Evolutionary conservation across 2,888 invertebrate genomes (phyloP).

Genomic region (Vanessa cardui): DNA sequence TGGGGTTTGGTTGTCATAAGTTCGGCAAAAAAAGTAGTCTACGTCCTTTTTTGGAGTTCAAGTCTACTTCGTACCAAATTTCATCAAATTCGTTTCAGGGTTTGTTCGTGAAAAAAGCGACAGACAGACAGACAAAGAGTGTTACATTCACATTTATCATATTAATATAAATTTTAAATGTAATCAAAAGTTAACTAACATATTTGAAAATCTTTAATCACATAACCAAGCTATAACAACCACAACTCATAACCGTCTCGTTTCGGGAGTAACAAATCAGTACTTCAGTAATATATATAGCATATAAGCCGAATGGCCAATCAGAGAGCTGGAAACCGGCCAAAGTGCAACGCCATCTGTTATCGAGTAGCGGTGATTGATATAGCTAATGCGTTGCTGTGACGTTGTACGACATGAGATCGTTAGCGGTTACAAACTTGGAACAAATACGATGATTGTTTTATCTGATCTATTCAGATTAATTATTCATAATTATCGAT

Average conservation of each 20-base stretch:
- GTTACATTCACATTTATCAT: too few relatives aligned
- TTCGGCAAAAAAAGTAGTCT: too few relatives aligned
- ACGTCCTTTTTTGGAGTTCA: too few relatives aligned
- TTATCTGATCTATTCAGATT: background rate
- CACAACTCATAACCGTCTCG: slow-evolving; percentile 4
- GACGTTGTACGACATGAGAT: slow-evolving; percentile 34
- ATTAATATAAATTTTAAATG: too few relatives aligned
- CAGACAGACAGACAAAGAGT: too few relatives aligned
- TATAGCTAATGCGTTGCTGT: slow-evolving; percentile 39
- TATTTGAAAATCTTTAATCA: background rate
- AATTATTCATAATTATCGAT: too few relatives aligned
- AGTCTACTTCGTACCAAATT: too few relatives aligned
- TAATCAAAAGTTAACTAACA: background rate
- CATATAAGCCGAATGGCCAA: slow-evolving; percentile 35
- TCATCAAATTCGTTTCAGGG: too few relatives aligned
- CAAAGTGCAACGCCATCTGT: slow-evolving; percentile 49
- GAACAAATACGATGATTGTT: slow-evolving; percentile 12
- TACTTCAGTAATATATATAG: slow-evolving; percentile 2
- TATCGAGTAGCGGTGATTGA: slow-evolving; percentile 47
- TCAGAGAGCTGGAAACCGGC: slow-evolving; percentile 44
- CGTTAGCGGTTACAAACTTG: slow-evolving; percentile 26
- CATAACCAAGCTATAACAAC: background rate
- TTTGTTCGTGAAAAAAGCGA: too few relatives aligned
- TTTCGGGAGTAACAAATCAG: slow-evolving; percentile 7
- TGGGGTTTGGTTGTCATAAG: too few relatives aligned